Percentiles rank a stretch among this genome's conserved stretches.
Evolutionary conservation across 1,140 invertebrate genomes (phyloP).

Genomic region (Bombus fervidus): DNA sequence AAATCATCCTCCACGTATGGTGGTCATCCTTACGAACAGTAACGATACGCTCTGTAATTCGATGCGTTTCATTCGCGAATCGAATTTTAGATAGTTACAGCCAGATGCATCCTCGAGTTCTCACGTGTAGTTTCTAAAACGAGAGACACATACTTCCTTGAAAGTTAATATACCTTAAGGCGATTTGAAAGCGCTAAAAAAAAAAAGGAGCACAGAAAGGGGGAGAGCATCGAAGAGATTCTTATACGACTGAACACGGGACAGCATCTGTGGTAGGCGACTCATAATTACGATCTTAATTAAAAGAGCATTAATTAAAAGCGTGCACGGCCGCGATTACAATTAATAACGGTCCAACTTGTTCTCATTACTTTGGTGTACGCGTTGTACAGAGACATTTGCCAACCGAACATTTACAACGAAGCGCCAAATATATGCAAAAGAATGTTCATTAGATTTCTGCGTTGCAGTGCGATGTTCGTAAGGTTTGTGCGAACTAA

Average conservation of each 20-base stretch:
- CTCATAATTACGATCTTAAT: conserved; percentile 69
- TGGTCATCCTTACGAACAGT: too few relatives aligned
- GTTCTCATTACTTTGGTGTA: conserved; percentile 66
- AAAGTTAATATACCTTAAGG: neutral
- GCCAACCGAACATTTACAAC: conserved; percentile 27
- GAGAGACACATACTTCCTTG: neutral
- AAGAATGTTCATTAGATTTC: conserved; percentile 5
- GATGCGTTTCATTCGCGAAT: too few relatives aligned
- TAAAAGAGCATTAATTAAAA: conserved; percentile 72
- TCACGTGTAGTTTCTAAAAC: too few relatives aligned
- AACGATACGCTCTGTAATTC: too few relatives aligned
- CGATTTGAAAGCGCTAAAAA: neutral
- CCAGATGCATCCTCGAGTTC: neutral
- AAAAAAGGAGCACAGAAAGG: neutral
- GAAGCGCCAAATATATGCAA: conserved; percentile 24
- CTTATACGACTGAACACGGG: conserved; percentile 32
- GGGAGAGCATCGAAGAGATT: neutral
- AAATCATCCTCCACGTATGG: too few relatives aligned
- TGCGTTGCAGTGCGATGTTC: neutral
- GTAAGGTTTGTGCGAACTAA: neutral
- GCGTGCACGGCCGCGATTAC: conserved; percentile 49
- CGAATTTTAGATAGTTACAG: too few relatives aligned
- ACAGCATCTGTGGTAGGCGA: conserved; percentile 33
- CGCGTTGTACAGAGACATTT: conserved; percentile 47
- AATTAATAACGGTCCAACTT: conserved; percentile 72